Conservation (phyloP, 92 coral and sea anemone species). For the Pocillopora grandis region DNA sequence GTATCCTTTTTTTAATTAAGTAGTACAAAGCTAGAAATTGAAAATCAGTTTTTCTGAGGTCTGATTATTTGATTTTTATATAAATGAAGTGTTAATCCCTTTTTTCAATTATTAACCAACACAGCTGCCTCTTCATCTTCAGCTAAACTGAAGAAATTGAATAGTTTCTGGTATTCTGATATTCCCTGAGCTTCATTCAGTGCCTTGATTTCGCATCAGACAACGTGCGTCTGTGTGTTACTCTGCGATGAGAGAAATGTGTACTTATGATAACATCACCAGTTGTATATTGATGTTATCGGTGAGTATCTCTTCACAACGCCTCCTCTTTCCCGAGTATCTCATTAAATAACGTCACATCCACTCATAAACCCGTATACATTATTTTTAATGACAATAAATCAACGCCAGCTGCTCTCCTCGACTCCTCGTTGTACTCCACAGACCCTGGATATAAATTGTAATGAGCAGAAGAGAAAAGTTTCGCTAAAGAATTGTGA, state of each 20-base stretch:
- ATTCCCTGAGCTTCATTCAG: not conserved
- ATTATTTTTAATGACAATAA: not conserved
- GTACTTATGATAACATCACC: too few species aligned
- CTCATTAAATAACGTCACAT: not conserved
- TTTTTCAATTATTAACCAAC: not conserved
- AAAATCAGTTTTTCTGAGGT: not conserved
- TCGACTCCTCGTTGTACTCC: not conserved
- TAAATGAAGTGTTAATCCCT: conserved; percentile 5
- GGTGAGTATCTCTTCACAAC: not conserved
- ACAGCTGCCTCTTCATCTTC: not conserved
- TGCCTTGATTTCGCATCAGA: not conserved
- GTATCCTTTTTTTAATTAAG: not conserved
- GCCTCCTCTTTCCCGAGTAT: not conserved
- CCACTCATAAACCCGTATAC: not conserved
- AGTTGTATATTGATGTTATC: too few species aligned
- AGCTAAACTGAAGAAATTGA: not conserved
- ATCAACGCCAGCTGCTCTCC: not conserved
- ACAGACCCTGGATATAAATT: not conserved
- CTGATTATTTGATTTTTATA: conserved; percentile 9
- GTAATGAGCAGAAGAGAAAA: not conserved
- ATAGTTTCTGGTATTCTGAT: not conserved
- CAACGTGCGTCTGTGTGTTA: too few species aligned
- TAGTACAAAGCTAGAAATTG: not conserved
- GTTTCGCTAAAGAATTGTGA: not conserved
- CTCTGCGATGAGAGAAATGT: too few species aligned